Base-by-base conservation (phyloP, 2,113 vertebrate species). In the Sciurus niger region DNA sequence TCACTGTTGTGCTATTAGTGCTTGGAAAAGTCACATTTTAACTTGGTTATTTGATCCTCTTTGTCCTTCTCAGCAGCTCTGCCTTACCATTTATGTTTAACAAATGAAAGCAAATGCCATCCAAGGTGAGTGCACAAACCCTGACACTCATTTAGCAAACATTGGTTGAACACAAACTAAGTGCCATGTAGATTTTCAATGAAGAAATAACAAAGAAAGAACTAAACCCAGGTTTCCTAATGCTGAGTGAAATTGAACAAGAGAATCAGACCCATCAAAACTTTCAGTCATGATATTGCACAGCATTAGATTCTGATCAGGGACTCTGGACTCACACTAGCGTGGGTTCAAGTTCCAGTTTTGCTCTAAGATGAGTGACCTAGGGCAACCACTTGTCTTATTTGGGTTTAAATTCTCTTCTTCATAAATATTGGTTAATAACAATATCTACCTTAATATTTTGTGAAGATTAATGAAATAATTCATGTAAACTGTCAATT, bases 91-190 rank as follows among this genome's bases (percentile, higher is more conserved):
- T 30, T 95, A 46, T 25, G 4, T 90, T 97, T 95, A 95, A 84
- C 37, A 94, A 95, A 90, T 77, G 17, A 95, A 90, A 88, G 22
- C 28, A 92, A 40, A 87, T 95, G 48, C 20, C 40, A 79, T 18
- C 46, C 46, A 82, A 97, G 92, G 76, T 96, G 79, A 80, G 22
- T 14, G 51, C 25, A 90, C 55, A 89, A 87, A 48, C 30, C 12
- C 8, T 0, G 10, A 5, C 12, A 78, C 87, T 63, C 43, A 77
- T 63, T 77, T 58, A n/a, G 53, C 51, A 84, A 97, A 90, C 40
- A 76, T 60, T 58, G 84, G 30, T 6, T 84, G 82, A 91, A 86
- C 55, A 65, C 93, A 93, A 53, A 95, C 89, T 93, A 95, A 97
- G 87, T 55, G 84, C 76, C 87, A 94, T 73, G 17, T 51, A 77